A percentile compares a stretch with the other conserved stretches of the same genome.
phyloP scores from a whole-genome alignment of 2,888 invertebrate genomes.

The Aphelenchoides bicaudatus region DNA sequence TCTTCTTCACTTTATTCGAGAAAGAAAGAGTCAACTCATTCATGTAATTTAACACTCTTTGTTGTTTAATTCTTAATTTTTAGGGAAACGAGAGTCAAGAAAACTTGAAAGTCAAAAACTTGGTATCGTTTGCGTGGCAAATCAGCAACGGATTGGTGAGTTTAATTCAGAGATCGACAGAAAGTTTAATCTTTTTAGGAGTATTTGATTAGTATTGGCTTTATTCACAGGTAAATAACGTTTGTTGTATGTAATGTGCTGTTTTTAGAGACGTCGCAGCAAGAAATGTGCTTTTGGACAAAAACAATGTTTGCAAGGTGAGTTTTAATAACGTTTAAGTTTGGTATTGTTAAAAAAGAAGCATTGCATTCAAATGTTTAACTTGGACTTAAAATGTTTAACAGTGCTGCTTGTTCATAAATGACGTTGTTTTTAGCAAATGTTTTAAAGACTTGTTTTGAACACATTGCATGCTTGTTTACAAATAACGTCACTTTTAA shows the following conservation, averaged over 20 bases:
- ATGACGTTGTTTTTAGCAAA: too few relatives aligned
- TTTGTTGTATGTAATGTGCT: neutral
- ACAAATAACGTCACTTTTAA: too few relatives aligned
- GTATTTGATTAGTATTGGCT: slow-evolving; percentile 17
- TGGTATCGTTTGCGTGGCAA: slow-evolving; percentile 52
- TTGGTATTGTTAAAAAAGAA: slow-evolving; percentile 6
- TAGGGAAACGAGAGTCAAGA: slow-evolving; percentile 36
- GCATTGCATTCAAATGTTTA: slow-evolving; percentile 13
- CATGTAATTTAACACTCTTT: slow-evolving; percentile 15
- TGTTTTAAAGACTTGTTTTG: too few relatives aligned
- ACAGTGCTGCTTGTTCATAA: too few relatives aligned
- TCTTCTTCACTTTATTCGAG: slow-evolving; percentile 47
- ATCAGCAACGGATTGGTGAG: slow-evolving; percentile 49
- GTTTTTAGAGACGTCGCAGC: slow-evolving; percentile 44
- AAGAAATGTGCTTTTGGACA: slow-evolving; percentile 48
- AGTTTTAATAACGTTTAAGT: neutral
- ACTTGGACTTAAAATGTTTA: too few relatives aligned
- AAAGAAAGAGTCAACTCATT: slow-evolving; percentile 28
- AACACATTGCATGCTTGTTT: too few relatives aligned
- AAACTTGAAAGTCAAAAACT: slow-evolving; percentile 44
- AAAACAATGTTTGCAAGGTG: slow-evolving; percentile 41
- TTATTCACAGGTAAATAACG: slow-evolving; percentile 7
- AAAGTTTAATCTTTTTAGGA: slow-evolving; percentile 20
- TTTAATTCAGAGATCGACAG: neutral
- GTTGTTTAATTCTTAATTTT: slow-evolving; percentile 17